phyloP scores from a whole-genome alignment of 2,113 vertebrate genomes.

The Larimichthys polyactis region DNA sequence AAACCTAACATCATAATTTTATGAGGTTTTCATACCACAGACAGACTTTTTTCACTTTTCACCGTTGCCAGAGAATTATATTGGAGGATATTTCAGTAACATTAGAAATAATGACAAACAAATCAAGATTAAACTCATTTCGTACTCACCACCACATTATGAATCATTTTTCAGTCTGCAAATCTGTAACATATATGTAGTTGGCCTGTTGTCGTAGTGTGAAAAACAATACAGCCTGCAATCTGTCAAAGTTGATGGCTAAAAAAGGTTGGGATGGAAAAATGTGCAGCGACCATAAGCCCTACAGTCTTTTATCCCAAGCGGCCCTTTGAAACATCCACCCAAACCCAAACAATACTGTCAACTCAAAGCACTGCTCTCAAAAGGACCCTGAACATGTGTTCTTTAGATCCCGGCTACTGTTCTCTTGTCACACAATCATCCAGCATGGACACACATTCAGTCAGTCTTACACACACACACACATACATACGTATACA shows the following conservation, averaged over 20 bases:
- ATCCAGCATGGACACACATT: conserved; percentile 52
- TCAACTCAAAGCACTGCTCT: conserved; percentile 66
- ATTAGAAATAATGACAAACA: conserved; percentile 9
- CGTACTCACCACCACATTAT: neutral
- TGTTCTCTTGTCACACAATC: conserved; percentile 69
- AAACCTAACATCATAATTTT: neutral
- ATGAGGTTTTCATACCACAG: neutral
- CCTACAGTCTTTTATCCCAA: conserved; percentile 66
- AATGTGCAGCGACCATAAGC: conserved; percentile 46
- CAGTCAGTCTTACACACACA: conserved; percentile 36
- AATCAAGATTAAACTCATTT: conserved; percentile 5
- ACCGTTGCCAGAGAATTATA: neutral
- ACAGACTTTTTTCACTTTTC: neutral
- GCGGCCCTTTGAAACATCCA: conserved; percentile 73
- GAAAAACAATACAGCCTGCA: conserved; percentile 42
- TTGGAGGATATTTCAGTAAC: neutral
- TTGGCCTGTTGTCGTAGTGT: conserved; percentile 4
- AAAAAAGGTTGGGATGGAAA: conserved; percentile 55
- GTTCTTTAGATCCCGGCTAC: conserved; percentile 76
- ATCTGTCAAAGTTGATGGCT: conserved; percentile 41
- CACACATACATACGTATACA: conserved; percentile 10
- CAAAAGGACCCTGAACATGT: conserved; percentile 74
- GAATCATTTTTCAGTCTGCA: conserved; percentile 6
- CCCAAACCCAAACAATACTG: conserved; percentile 76
- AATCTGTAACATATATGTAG: conserved; percentile 1